phyloP scores from a whole-genome alignment of 1,140 invertebrate genomes.

The Heliconius melpomene region DNA sequence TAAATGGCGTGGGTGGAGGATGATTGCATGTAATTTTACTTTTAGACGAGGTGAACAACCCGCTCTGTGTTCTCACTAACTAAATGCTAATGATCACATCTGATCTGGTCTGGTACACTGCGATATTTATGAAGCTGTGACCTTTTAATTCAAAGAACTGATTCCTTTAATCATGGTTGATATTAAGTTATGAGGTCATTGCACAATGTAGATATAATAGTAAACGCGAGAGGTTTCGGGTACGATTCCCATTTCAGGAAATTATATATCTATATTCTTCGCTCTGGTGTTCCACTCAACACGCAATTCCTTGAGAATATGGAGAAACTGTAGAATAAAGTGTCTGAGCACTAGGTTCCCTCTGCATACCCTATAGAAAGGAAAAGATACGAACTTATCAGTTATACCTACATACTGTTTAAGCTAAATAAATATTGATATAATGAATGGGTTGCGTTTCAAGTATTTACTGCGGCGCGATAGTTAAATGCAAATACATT shows the following conservation, averaged over 20 bases:
- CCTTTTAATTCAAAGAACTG: slow-evolving; percentile 19
- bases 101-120: slow-evolving; percentile 38
- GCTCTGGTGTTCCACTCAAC: too few relatives aligned
- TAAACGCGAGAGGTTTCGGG: too few relatives aligned
- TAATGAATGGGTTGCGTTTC: background rate
- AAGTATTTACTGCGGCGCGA: background rate
- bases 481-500: slow-evolving; percentile 10
- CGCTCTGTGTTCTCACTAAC: slow-evolving; percentile 45
- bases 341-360: too few relatives aligned
- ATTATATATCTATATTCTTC: too few relatives aligned
- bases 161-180: background rate
- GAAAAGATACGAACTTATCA: too few relatives aligned
- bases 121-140: slow-evolving; percentile 29
- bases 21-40: slow-evolving; percentile 73
- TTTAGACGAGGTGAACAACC: slow-evolving; percentile 67
- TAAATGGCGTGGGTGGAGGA: slow-evolving; percentile 62
- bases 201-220: too few relatives aligned
- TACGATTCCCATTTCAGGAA: too few relatives aligned
- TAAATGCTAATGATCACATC: slow-evolving; percentile 50
- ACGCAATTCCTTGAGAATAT: too few relatives aligned
- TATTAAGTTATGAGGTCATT: too few relatives aligned
- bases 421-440: background rate
- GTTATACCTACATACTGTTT: too few relatives aligned
- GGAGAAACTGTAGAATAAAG: too few relatives aligned
- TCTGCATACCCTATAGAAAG: too few relatives aligned